These are phyloP conservation scores for Gopherus flavomarginatus DNA, from an alignment of 2,113 vertebrate genomes.

Conservation along the genomic window DNA sequence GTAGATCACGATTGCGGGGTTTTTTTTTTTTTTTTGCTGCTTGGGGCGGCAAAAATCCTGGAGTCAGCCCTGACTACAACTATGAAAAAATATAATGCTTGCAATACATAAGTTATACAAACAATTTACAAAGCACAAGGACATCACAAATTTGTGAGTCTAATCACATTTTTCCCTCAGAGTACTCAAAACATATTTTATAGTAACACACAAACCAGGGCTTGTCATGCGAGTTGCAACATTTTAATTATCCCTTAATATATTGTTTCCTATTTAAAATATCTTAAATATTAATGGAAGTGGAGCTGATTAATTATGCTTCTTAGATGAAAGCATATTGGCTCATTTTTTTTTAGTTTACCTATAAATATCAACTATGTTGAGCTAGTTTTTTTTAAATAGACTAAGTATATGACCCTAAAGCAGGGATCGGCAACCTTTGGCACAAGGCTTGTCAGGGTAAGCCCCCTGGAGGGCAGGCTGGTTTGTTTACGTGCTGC, in stretches of 20 bases:
- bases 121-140: neutral
- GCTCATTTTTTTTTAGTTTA: conserved; percentile 28
- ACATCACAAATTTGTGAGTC: neutral
- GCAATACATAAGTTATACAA: neutral
- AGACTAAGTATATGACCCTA: neutral
- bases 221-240: neutral
- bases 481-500: too few relatives aligned
- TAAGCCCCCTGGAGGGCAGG: too few relatives aligned
- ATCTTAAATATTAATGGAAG: conserved; percentile 48
- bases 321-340: conserved; percentile 47
- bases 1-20: too few relatives aligned
- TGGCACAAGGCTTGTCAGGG: too few relatives aligned
- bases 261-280: conserved; percentile 40
- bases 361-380: conserved; percentile 14
- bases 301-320: conserved; percentile 43
- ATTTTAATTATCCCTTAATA: conserved; percentile 37
- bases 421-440: neutral
- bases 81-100: neutral
- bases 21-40: too few relatives aligned
- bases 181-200: neutral
- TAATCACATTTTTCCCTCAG: neutral
- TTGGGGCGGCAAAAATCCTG: too few relatives aligned
- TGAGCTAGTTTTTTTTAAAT: neutral
- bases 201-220: neutral
- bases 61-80: neutral